These are phyloP conservation scores for Kryphioiulus occultus DNA, from an alignment of 2,888 invertebrate species.

Conservation along the genomic window DNA sequence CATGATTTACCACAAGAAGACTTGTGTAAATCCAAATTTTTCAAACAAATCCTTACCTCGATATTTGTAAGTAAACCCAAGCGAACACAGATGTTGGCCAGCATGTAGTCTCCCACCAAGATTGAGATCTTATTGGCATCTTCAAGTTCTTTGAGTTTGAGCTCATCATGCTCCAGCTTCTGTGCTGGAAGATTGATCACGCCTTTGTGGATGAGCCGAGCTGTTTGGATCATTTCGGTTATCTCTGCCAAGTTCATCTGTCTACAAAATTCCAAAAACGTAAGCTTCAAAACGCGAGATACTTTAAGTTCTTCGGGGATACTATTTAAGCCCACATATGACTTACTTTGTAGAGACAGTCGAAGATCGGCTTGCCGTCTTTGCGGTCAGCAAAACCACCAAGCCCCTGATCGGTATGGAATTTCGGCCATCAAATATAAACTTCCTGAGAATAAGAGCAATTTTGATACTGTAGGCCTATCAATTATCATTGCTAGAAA, in stretches of 20 bases:
- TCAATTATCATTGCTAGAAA: too few species aligned
- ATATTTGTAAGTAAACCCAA: slow-evolving; percentile 67
- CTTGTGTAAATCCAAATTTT: too few species aligned
- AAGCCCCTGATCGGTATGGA: slow-evolving; percentile 95
- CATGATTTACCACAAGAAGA: too few species aligned
- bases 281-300: background rate
- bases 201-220: slow-evolving; percentile 87
- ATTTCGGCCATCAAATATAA: slow-evolving; percentile 90
- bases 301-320: background rate
- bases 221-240: slow-evolving; percentile 95
- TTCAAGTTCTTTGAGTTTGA: slow-evolving; percentile 78
- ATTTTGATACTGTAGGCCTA: too few species aligned
- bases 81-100: slow-evolving; percentile 84
- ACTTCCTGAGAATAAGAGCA: slow-evolving; percentile 69
- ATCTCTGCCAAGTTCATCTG: slow-evolving; percentile 91
- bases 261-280: slow-evolving; percentile 62
- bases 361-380: slow-evolving; percentile 80
- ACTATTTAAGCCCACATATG: background rate
- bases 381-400: slow-evolving; percentile 87
- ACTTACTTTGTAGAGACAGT: background rate
- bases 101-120: slow-evolving; percentile 88
- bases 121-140: slow-evolving; percentile 95
- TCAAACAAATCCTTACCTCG: slow-evolving; percentile 56
- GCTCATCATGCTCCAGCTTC: slow-evolving; percentile 65
- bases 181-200: slow-evolving; percentile 76